phyloP scores from a whole-genome alignment of 2,113 vertebrate species.

The Notothenia coriiceps region DNA sequence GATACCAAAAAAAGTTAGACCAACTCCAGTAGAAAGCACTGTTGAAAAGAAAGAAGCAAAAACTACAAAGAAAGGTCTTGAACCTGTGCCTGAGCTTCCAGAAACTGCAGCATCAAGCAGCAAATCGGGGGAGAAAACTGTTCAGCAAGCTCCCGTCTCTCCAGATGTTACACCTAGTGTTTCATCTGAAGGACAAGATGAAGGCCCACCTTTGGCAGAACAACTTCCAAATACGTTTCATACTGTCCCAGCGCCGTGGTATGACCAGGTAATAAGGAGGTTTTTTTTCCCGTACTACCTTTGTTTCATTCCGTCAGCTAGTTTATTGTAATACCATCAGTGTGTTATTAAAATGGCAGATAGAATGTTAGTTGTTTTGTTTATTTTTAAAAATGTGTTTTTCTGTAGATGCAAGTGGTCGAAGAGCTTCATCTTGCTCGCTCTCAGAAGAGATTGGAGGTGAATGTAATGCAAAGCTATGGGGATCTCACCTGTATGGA shows the following conservation, averaged over 20 bases:
- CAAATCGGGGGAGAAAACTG: neutral
- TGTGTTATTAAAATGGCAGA: neutral
- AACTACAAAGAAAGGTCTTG: slow-evolving; percentile 1
- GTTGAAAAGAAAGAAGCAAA: neutral
- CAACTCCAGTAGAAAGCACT: neutral
- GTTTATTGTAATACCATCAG: neutral
- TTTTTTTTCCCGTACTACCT: neutral
- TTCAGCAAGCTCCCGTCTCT: neutral
- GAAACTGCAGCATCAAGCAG: neutral
- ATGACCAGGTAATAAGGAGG: slow-evolving; percentile 61
- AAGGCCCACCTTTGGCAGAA: neutral
- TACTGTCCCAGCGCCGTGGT: neutral
- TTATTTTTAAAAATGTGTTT: slow-evolving; percentile 23
- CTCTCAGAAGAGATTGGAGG: slow-evolving; percentile 83
- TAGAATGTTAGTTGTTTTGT: neutral
- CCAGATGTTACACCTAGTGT: neutral
- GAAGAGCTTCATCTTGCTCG: slow-evolving; percentile 91
- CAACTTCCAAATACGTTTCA: neutral
- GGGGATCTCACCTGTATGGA: slow-evolving; percentile 94
- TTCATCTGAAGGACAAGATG: slow-evolving; percentile 26
- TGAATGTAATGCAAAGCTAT: slow-evolving; percentile 85
- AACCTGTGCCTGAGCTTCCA: neutral
- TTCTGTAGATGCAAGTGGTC: slow-evolving; percentile 87
- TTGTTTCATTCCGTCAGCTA: neutral
- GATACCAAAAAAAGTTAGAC: slow-evolving; percentile 70